Percentiles rank a stretch among this genome's conserved stretches.
Conservation (phyloP, 2,888 invertebrate species). For the Hedya salicella region DNA sequence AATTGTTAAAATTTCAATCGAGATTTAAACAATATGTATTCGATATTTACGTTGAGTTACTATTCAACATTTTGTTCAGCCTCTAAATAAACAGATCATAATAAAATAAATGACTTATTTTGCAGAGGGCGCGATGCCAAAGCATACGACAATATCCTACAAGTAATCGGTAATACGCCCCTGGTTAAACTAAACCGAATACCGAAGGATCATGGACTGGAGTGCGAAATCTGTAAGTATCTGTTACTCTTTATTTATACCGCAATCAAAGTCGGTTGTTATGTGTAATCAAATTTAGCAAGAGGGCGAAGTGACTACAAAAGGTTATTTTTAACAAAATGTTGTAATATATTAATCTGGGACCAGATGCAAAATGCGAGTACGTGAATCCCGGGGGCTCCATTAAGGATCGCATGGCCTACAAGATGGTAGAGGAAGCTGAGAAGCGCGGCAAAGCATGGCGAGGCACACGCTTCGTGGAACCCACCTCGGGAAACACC, state of each 20-base stretch:
- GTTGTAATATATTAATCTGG: not conserved
- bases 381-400: slow-evolving; percentile 98
- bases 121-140: slow-evolving; percentile 59
- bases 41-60: too few species aligned
- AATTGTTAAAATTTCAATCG: too few species aligned
- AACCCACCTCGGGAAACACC: slow-evolving; percentile 94
- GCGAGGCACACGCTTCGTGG: slow-evolving; percentile 93
- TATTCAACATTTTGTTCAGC: too few species aligned
- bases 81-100: not conserved
- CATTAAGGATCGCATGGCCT: slow-evolving; percentile 95
- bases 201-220: slow-evolving; percentile 87
- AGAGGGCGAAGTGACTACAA: too few species aligned
- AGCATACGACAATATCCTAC: slow-evolving; percentile 86
- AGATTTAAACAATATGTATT: too few species aligned
- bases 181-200: slow-evolving; percentile 89
- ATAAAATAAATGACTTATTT: slow-evolving; percentile 1
- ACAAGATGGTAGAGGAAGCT: slow-evolving; percentile 96
- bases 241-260: not conserved
- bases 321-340: too few species aligned
- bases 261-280: too few species aligned
- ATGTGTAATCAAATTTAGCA: too few species aligned
- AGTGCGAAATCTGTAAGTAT: slow-evolving; percentile 89
- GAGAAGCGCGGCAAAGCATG: slow-evolving; percentile 91
- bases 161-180: slow-evolving; percentile 90
- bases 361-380: slow-evolving; percentile 96